phyloP scores from a whole-genome alignment of 2,888 invertebrate species.

The Rhingia rostrata region DNA sequence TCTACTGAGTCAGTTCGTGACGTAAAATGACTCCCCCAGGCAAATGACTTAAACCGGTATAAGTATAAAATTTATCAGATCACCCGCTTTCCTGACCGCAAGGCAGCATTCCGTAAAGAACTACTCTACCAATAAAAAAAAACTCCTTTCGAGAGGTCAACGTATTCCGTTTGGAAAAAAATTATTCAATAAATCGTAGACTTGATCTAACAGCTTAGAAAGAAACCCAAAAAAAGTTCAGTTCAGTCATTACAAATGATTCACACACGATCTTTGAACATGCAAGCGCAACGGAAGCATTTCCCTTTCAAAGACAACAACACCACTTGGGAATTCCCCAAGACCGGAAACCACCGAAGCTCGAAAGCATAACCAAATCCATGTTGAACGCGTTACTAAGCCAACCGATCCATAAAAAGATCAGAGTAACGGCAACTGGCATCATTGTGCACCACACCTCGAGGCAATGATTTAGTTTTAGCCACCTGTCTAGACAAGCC shows the following conservation, averaged over 20 bases:
- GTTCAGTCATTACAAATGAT: slow-evolving; percentile 12
- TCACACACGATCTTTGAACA: neutral
- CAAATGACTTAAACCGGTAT: too few relatives aligned
- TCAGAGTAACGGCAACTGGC: neutral
- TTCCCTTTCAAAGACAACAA: neutral
- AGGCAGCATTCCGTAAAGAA: too few relatives aligned
- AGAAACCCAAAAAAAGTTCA: too few relatives aligned
- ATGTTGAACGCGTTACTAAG: neutral
- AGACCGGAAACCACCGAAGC: slow-evolving; percentile 5
- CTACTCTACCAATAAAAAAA: too few relatives aligned
- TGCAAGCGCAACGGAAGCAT: neutral
- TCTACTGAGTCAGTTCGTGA: too few relatives aligned
- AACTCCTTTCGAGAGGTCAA: too few relatives aligned
- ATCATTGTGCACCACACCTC: neutral
- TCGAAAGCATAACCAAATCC: neutral
- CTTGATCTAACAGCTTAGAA: too few relatives aligned
- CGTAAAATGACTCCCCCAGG: too few relatives aligned
- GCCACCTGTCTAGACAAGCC: neutral
- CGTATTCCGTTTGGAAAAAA: too few relatives aligned
- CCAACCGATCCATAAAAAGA: neutral
- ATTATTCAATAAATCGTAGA: too few relatives aligned
- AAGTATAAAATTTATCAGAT: too few relatives aligned
- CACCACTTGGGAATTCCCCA: slow-evolving; percentile 9
- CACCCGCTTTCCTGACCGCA: too few relatives aligned
- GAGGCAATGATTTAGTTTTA: neutral